These are phyloP conservation scores for Alcedo atthis DNA, from an alignment of 2,797 vertebrate genomes.

Conservation along the genomic window DNA sequence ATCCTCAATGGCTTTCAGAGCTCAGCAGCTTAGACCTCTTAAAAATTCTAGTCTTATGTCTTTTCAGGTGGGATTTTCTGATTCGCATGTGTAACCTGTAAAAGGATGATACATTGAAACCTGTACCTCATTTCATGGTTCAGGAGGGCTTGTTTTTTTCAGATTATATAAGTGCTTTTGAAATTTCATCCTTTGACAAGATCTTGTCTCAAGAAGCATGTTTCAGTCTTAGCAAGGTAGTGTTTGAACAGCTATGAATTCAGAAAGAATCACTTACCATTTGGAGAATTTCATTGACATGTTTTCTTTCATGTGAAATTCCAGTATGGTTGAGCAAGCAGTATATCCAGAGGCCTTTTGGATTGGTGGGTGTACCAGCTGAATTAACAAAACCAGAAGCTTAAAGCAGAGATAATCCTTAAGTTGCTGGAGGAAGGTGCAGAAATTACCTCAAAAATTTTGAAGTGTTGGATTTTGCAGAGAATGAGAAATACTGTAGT, in stretches of 20 bases:
- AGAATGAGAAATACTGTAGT: not conserved
- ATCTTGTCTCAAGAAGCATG: conserved; percentile 2
- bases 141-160: conserved; percentile 39
- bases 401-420: not conserved
- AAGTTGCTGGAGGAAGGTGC: not conserved
- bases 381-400: not conserved
- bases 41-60: conserved; percentile 47
- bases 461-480: not conserved
- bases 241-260: conserved; percentile 1
- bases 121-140: conserved; percentile 29
- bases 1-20: conserved; percentile 36
- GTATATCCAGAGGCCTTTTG: not conserved
- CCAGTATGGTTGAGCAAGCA: not conserved
- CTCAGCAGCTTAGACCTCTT: conserved; percentile 51
- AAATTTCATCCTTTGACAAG: conserved; percentile 47
- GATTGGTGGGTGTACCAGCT: not conserved
- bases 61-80: conserved; percentile 57
- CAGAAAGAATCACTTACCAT: not conserved
- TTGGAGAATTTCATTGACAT: not conserved
- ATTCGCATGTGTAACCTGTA: conserved; percentile 30
- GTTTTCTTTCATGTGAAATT: conserved; percentile 29
- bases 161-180: conserved; percentile 49
- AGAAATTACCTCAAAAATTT: not conserved
- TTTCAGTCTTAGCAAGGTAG: conserved; percentile 33
- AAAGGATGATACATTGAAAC: not conserved